Percentiles rank a stretch among this genome's conserved stretches.
Conservation (phyloP, 2,888 invertebrate species). For the Artemia sinica region DNA sequence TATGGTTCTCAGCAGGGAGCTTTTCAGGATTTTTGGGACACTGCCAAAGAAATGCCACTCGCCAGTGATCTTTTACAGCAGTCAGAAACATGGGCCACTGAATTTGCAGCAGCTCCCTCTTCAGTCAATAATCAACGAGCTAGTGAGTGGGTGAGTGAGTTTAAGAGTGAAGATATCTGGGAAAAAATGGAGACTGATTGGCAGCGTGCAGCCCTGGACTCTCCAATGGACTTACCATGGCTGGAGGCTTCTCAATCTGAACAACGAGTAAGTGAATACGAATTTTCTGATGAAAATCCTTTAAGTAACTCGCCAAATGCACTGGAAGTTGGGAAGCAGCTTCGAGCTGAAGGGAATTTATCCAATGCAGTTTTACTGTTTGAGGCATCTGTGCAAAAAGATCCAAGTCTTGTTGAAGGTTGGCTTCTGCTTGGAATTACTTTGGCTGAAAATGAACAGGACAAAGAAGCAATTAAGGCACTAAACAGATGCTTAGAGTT, state of each 20-base stretch:
- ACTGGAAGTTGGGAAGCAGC: slow-evolving; percentile 64
- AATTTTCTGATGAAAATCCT: slow-evolving; percentile 67
- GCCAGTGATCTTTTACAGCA: slow-evolving; percentile 4
- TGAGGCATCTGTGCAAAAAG: slow-evolving; percentile 78
- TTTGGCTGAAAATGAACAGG: slow-evolving; percentile 96
- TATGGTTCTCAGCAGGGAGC: background rate
- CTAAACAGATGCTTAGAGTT: slow-evolving; percentile 63
- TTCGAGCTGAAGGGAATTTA: slow-evolving; percentile 67
- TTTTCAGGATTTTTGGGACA: background rate
- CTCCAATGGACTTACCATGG: slow-evolving; percentile 6
- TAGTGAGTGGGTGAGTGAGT: background rate
- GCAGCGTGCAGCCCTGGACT: background rate
- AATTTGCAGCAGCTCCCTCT: background rate
- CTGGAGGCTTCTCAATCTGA: background rate
- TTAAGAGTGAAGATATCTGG: background rate
- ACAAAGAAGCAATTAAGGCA: slow-evolving; percentile 78
- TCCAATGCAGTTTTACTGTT: slow-evolving; percentile 90
- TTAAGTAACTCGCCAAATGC: slow-evolving; percentile 58
- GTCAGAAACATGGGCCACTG: slow-evolving; percentile 1
- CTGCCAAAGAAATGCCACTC: background rate
- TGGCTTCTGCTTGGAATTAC: slow-evolving; percentile 71
- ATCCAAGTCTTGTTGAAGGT: slow-evolving; percentile 55
- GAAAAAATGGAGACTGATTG: background rate
- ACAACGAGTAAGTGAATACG: slow-evolving; percentile 36
- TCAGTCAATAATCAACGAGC: background rate